These are phyloP conservation scores for Lepidocyrtoides sp. DNA, from an alignment of 2,888 invertebrate genomes.

Conservation along the genomic window DNA sequence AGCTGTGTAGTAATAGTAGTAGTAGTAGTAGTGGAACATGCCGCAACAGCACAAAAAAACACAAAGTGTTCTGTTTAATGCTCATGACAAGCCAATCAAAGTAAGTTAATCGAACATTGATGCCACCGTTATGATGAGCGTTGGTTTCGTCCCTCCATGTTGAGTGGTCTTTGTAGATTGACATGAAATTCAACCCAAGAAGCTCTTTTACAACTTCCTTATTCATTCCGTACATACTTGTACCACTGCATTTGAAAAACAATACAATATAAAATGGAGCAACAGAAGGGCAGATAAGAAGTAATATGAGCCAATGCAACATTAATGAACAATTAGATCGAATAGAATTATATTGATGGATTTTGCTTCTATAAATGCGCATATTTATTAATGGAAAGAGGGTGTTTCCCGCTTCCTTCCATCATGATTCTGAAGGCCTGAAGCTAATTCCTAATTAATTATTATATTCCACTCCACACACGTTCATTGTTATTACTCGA, in stretches of 20 bases:
- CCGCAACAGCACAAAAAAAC: background rate
- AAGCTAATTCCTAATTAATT: constrained; percentile 76
- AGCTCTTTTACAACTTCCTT: background rate
- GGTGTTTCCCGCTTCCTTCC: background rate
- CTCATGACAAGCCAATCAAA: constrained; percentile 63
- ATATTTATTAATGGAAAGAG: background rate
- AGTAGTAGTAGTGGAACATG: background rate
- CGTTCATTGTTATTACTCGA: background rate
- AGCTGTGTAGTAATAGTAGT: background rate
- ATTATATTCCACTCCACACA: constrained; percentile 58
- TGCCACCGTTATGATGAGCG: constrained; percentile 31
- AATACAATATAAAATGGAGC: background rate
- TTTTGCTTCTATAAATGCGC: background rate
- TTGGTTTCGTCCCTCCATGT: background rate
- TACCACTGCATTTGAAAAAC: background rate
- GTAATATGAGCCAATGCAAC: background rate
- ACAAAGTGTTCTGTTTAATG: constrained; percentile 8
- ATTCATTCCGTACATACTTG: background rate
- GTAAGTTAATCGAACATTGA: constrained; percentile 45
- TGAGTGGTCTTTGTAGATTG: background rate
- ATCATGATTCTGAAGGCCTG: constrained; percentile 46
- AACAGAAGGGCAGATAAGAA: background rate
- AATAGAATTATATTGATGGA: constrained; percentile 53
- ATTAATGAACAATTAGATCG: constrained; percentile 64
- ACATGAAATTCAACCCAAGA: background rate